A percentile compares a stretch with the other conserved stretches of the same genome.
phyloP scores from a whole-genome alignment of 2,888 invertebrate species.

The Diachrysia chrysitis region DNA sequence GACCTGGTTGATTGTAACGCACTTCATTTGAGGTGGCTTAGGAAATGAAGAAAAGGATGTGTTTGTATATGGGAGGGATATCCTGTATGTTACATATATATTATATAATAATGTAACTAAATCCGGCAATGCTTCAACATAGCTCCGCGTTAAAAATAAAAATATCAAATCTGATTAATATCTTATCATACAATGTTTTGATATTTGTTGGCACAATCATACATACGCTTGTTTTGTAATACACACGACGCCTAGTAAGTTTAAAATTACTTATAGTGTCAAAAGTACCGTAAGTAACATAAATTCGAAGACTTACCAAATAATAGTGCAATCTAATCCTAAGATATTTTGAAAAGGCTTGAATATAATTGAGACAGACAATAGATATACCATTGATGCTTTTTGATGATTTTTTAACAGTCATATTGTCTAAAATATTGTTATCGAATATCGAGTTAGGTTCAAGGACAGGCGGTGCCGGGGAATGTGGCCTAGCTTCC shows the following conservation, averaged over 20 bases:
- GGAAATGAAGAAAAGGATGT: neutral
- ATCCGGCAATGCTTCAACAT: neutral
- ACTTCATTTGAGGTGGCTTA: slow-evolving; percentile 73
- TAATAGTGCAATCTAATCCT: too few relatives aligned
- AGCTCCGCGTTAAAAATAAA: too few relatives aligned
- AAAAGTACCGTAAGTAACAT: too few relatives aligned
- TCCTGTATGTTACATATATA: neutral
- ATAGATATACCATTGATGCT: neutral
- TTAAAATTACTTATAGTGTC: too few relatives aligned
- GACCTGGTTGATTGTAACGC: slow-evolving; percentile 71
- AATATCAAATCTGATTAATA: too few relatives aligned
- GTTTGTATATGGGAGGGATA: neutral
- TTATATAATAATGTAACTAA: neutral
- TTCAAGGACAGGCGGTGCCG: slow-evolving; percentile 80
- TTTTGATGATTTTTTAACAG: neutral
- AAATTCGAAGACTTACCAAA: too few relatives aligned
- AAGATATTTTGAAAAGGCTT: too few relatives aligned
- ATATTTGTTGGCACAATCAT: too few relatives aligned
- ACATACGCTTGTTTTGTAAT: too few relatives aligned
- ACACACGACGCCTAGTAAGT: too few relatives aligned
- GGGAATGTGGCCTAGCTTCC: slow-evolving; percentile 84
- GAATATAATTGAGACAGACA: too few relatives aligned
- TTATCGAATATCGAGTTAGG: slow-evolving; percentile 68
- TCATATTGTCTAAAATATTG: slow-evolving; percentile 35
- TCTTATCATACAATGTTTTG: too few relatives aligned